Evolutionary conservation across 2,888 invertebrate genomes (phyloP), one percentile per base, ranked within the genome.

Genomic region (Agriopis leucophaearia): DNA sequence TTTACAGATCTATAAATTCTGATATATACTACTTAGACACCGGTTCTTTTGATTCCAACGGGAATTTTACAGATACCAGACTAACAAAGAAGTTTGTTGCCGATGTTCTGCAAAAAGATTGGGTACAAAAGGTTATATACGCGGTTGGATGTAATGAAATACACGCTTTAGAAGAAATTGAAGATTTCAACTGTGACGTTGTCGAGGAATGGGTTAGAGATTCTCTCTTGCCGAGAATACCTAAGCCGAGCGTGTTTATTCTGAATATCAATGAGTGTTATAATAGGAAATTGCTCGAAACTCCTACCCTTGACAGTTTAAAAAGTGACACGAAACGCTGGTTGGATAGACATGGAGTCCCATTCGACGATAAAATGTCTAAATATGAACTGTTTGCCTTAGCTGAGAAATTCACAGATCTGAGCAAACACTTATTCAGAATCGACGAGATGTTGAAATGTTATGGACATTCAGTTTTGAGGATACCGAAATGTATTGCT

Each of bases 1-100:
- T 68, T 0, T 67, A 65, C 42, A 75, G 81, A 10, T 50, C 50
- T 1, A 44, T 16, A 12, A 8, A 18, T 12, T 8, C 38, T 10
- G 54, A 72, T 0, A 78, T 86, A 4, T 77, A 75, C 52, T 85
- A 74, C 45, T 69, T 87, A 0, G 83, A 79, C 13, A 79, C 80
- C 67, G 64, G 65, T 4, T 72, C 72, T n/a, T 62, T 76, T 8
- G 72, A 71, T 18, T 55, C 40, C 1, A 38, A 15, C 10, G 68
- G 68, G 9, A 36, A 27, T 9, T 57, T 67, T 18, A 70, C 66
- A 64, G 64, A 71, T 52, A 6, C 18, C n/a, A 70, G 58, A 40
- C 15, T 59, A 6, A 64, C 64, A 0, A 61, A 52, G 12, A 8
- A 54, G 0, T 16, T 57, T 9, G 2, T 58, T 13, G 15, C 7